Conservation (phyloP, 2,888 invertebrate species). For the Lycocerus yunnanus region DNA sequence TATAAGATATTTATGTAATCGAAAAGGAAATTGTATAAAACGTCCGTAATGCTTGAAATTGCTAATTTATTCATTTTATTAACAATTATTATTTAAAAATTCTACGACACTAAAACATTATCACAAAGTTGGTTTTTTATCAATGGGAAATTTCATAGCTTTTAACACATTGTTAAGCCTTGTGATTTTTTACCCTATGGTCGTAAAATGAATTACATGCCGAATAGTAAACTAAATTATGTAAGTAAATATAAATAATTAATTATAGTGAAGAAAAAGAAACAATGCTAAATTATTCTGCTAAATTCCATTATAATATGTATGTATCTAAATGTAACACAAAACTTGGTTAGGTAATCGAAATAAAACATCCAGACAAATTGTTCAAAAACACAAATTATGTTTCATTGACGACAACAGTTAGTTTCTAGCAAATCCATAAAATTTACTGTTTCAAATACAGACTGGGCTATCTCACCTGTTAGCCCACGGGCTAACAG, state of each 20-base stretch:
- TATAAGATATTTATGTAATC: not conserved
- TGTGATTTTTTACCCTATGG: not conserved
- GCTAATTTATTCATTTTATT: not conserved
- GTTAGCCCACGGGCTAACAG: too few species aligned
- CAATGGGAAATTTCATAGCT: not conserved
- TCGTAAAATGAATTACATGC: not conserved
- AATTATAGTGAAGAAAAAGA: not conserved
- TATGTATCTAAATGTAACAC: too few species aligned
- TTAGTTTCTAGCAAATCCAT: too few species aligned
- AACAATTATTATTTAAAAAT: not conserved
- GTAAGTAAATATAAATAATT: not conserved
- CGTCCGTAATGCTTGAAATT: not conserved
- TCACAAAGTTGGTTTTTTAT: not conserved
- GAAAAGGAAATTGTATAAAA: not conserved
- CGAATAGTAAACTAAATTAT: not conserved
- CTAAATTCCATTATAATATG: too few species aligned
- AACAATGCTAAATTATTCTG: not conserved
- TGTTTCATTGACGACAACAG: too few species aligned
- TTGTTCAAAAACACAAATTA: too few species aligned
- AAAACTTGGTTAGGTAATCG: too few species aligned
- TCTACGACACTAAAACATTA: not conserved
- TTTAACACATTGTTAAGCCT: not conserved
- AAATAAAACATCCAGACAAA: too few species aligned
- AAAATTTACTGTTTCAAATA: too few species aligned
- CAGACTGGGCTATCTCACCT: too few species aligned